A percentile compares a stretch with the other conserved stretches of the same genome.
Conservation (phyloP, 2,888 invertebrate species). For the Mayetiola destructor region DNA sequence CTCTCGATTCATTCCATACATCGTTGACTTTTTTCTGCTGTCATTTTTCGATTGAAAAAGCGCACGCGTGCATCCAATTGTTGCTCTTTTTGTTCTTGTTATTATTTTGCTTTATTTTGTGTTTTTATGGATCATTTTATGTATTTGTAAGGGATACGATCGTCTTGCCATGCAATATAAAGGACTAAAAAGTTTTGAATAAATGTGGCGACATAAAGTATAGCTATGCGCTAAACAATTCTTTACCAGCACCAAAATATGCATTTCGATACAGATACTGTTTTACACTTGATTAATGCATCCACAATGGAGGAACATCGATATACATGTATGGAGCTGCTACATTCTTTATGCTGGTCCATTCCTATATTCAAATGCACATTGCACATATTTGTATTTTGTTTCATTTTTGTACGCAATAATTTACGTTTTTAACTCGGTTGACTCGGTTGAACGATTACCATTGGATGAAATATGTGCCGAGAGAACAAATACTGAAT, state of each 20-base stretch:
- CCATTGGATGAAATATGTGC: neutral
- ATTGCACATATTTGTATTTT: no score
- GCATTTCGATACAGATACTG: constrained; percentile 1
- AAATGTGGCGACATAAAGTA: constrained; percentile 10
- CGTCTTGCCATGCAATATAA: no score
- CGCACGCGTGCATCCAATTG: neutral
- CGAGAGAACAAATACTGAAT: constrained; percentile 6
- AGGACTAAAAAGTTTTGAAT: neutral
- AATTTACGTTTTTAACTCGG: no score
- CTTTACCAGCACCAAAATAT: neutral
- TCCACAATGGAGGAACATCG: neutral
- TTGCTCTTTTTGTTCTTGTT: neutral
- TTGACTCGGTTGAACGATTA: no score
- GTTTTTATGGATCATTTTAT: neutral
- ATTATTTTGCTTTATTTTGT: neutral
- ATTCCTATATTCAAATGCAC: no score
- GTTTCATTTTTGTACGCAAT: no score
- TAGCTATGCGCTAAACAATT: constrained; percentile 3
- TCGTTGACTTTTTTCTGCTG: neutral
- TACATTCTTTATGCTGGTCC: neutral
- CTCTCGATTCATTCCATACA: neutral
- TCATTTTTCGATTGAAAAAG: no score
- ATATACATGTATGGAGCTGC: constrained; percentile 8
- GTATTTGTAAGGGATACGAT: no score
- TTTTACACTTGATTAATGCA: constrained; percentile 10